A percentile compares a stretch with the other conserved stretches of the same genome.
Evolutionary conservation across 2,113 vertebrate genomes (phyloP).

Genomic region (Siphamia tubifer): DNA sequence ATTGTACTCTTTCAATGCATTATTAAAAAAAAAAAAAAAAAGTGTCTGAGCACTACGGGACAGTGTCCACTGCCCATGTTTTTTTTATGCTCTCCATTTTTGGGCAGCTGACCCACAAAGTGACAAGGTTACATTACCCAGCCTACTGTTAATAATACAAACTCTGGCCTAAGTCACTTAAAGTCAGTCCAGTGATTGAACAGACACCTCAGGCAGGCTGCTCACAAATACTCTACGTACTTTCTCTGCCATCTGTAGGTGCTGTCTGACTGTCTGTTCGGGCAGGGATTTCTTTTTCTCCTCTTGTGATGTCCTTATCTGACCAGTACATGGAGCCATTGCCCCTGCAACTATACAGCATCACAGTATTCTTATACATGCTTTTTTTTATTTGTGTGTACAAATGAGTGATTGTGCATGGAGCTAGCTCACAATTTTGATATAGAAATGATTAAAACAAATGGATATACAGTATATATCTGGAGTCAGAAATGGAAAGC

Average conservation of each 20-base stretch:
- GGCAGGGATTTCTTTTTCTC: constrained; percentile 38
- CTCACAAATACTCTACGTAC: constrained; percentile 28
- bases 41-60: constrained; percentile 44
- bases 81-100: constrained; percentile 10
- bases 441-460: constrained; percentile 46
- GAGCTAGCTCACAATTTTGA: constrained; percentile 53
- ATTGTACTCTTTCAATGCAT: constrained; percentile 60
- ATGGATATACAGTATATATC: constrained; percentile 58
- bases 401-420: constrained; percentile 62
- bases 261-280: constrained; percentile 52
- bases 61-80: constrained; percentile 57
- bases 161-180: constrained; percentile 37
- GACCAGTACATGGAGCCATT: constrained; percentile 62
- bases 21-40: constrained; percentile 35
- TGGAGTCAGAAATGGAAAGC: constrained; percentile 61
- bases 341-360: constrained; percentile 48
- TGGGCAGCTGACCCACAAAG: constrained; percentile 21
- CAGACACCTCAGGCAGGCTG: constrained; percentile 60
- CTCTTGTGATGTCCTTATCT: constrained; percentile 53
- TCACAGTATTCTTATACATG: constrained; percentile 64
- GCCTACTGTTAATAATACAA: constrained; percentile 46
- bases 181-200: constrained; percentile 50
- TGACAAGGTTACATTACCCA: constrained; percentile 43
- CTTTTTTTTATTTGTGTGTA: constrained; percentile 28
- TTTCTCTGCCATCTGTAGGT: constrained; percentile 54